Percentiles rank a stretch among this genome's conserved stretches.
These are phyloP conservation scores for Balanococcus diminutus DNA, from an alignment of 2,888 invertebrate genomes.

Conservation along the genomic window DNA sequence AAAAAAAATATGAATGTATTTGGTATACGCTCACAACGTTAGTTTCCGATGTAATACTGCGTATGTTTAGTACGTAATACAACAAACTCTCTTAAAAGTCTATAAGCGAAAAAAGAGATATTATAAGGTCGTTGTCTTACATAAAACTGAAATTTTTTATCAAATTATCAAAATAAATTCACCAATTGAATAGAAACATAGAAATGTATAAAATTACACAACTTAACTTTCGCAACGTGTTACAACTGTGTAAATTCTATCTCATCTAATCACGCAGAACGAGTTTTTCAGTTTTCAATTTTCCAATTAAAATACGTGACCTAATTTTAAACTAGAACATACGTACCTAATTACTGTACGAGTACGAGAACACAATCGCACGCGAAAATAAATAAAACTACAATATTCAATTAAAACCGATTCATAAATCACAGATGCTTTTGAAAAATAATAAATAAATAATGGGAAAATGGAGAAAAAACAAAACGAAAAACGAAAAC, in stretches of 20 bases:
- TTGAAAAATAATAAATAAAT: background rate
- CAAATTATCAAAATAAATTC: background rate
- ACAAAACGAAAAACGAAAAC: conserved; percentile 7
- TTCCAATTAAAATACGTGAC: background rate
- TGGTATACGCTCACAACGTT: background rate
- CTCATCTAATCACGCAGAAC: no score
- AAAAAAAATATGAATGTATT: background rate
- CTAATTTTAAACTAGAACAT: background rate
- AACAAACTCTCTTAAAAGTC: background rate
- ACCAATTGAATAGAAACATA: background rate
- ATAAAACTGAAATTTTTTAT: background rate
- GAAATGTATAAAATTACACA: background rate
- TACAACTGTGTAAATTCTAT: background rate
- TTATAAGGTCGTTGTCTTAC: background rate
- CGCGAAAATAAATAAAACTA: background rate
- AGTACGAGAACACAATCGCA: conserved; percentile 25
- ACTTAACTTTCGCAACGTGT: background rate
- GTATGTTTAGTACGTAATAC: background rate
- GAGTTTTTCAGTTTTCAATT: background rate
- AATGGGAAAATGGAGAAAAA: background rate
- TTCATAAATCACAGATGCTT: conserved; percentile 32
- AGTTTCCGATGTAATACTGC: background rate
- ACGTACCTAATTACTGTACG: background rate
- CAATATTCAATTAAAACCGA: background rate
- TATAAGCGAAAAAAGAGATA: background rate